phyloP scores from a whole-genome alignment of 1,140 invertebrate genomes.

The Lerema accius region DNA sequence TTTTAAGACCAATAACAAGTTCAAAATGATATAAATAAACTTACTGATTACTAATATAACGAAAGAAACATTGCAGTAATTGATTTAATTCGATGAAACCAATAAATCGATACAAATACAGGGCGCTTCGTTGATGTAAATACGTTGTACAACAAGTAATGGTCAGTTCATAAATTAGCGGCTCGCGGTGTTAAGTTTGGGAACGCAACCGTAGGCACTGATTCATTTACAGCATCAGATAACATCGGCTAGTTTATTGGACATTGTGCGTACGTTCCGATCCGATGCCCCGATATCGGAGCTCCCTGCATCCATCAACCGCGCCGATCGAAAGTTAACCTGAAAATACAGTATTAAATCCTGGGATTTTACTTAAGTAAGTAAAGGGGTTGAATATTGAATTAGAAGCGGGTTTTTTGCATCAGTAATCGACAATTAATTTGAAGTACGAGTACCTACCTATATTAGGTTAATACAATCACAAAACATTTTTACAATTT shows the following conservation, averaged over 20 bases:
- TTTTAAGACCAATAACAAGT: too few species aligned
- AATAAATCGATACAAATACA: not conserved
- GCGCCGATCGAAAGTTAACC: conserved; percentile 25
- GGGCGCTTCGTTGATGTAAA: not conserved
- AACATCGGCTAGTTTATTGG: conserved; percentile 74
- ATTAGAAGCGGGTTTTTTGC: too few species aligned
- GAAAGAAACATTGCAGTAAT: not conserved
- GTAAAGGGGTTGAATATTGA: too few species aligned
- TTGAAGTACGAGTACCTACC: too few species aligned
- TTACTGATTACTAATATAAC: too few species aligned
- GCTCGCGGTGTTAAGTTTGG: conserved; percentile 42
- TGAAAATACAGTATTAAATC: conserved; percentile 9
- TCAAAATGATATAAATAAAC: too few species aligned
- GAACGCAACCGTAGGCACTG: conserved; percentile 53
- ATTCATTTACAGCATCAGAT: conserved; percentile 77
- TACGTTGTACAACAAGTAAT: not conserved
- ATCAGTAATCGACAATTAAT: too few species aligned
- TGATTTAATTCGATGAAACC: not conserved
- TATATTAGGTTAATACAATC: too few species aligned
- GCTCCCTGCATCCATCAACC: conserved; percentile 66
- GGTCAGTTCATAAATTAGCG: conserved; percentile 21
- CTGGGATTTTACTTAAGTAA: not conserved
- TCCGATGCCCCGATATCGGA: conserved; percentile 64
- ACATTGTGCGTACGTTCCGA: conserved; percentile 70
- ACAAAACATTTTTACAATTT: too few species aligned